Evolutionary conservation across 2,888 invertebrate genomes (phyloP).

Genomic region (Rhagonycha lutea): DNA sequence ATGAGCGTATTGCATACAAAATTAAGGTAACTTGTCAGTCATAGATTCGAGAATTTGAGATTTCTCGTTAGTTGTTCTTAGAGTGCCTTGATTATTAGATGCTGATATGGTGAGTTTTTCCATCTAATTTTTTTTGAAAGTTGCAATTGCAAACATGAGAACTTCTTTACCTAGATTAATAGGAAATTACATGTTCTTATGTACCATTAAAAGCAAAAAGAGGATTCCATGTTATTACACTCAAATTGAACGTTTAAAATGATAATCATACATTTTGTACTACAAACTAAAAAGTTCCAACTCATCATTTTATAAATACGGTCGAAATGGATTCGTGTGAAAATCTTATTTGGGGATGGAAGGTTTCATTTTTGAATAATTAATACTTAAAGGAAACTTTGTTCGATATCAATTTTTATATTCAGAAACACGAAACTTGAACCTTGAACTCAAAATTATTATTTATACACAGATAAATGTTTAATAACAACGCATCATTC

Average conservation of each 20-base stretch:
- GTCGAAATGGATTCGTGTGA: background rate
- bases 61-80: conserved; percentile 1
- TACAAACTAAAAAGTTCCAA: background rate
- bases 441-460: background rate
- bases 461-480: background rate
- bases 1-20: conserved; percentile 11
- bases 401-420: background rate
- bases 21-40: conserved; percentile 11
- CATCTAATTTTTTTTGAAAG: background rate
- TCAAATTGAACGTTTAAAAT: too few species aligned
- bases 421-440: background rate
- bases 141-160: too few species aligned
- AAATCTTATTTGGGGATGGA: background rate
- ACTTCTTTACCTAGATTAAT: too few species aligned
- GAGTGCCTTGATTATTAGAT: background rate
- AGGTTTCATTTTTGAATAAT: background rate
- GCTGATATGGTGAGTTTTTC: background rate
- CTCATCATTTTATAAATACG: background rate
- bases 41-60: background rate
- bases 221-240: background rate
- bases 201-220: background rate
- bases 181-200: too few species aligned
- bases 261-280: background rate
- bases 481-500: background rate
- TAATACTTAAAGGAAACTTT: background rate